These are phyloP conservation scores for Phaonia tiefii DNA, from an alignment of 2,888 invertebrate genomes.

Conservation along the genomic window DNA sequence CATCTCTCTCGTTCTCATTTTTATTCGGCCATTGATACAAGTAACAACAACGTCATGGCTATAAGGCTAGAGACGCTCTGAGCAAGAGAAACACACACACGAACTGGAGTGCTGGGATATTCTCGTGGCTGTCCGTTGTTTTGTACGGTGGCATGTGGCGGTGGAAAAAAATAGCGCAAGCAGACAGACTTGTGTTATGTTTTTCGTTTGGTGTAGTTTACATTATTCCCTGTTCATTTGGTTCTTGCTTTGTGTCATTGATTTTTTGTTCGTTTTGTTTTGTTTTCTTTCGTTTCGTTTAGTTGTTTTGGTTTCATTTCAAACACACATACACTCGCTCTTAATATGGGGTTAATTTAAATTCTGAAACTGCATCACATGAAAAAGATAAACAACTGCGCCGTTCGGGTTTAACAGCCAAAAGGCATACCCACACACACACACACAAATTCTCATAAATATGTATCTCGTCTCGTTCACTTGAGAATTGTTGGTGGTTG, in stretches of 20 bases:
- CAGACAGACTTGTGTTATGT: conserved; percentile 29
- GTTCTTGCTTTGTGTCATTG: conserved; percentile 13
- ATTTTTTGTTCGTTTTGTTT: conserved; percentile 26
- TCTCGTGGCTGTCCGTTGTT: not conserved
- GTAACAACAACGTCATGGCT: conserved; percentile 17
- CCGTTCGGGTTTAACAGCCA: conserved; percentile 36
- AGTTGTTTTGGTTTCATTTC: conserved; percentile 49
- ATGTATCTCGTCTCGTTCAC: conserved; percentile 5
- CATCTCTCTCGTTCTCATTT: conserved; percentile 29
- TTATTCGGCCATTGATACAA: conserved; percentile 46
- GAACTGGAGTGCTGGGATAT: not conserved
- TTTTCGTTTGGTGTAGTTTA: conserved; percentile 1
- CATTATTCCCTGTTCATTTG: conserved; percentile 21
- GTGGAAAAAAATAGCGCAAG: conserved; percentile 40
- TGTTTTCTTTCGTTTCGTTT: conserved; percentile 36
- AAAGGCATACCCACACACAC: conserved; percentile 25
- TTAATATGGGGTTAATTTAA: conserved; percentile 73
- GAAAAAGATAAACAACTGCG: conserved; percentile 58
- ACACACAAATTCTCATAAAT: not conserved
- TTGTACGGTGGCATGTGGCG: conserved; percentile 49
- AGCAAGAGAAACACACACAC: not conserved
- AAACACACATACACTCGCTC: conserved; percentile 39
- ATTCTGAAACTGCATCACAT: conserved; percentile 69
- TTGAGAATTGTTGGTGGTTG: conserved; percentile 46
- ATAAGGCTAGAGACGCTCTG: conserved; percentile 13